These are phyloP conservation scores for Coelinius sp. DNA, from an alignment of 2,888 invertebrate genomes.

Conservation along the genomic window DNA sequence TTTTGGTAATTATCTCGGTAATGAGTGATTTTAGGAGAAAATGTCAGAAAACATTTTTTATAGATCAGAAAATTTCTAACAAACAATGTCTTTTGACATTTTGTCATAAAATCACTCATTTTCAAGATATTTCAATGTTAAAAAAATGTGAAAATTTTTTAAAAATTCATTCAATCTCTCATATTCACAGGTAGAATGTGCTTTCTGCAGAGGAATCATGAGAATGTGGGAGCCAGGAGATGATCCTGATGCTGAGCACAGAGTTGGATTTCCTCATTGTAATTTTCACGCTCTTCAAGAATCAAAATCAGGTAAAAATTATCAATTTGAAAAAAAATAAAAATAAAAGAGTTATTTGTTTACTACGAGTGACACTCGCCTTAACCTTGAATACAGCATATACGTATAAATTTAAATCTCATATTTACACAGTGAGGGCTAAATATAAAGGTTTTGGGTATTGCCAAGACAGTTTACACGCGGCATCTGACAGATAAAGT, in stretches of 20 bases:
- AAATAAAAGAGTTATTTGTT: neutral
- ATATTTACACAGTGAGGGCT: conserved; percentile 40
- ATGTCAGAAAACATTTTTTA: too few species aligned
- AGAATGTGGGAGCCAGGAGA: conserved; percentile 78
- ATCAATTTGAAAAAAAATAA: neutral
- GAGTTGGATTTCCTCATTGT: conserved; percentile 76
- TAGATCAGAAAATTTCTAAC: too few species aligned
- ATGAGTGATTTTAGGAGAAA: too few species aligned
- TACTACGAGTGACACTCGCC: neutral
- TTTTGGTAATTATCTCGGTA: too few species aligned
- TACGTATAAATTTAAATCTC: conserved; percentile 13
- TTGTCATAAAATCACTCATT: too few species aligned
- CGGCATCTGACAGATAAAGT: conserved; percentile 37
- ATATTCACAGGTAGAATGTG: conserved; percentile 79
- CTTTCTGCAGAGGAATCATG: conserved; percentile 83
- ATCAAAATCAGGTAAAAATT: conserved; percentile 51
- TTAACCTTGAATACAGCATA: conserved; percentile 21
- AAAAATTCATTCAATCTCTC: too few species aligned
- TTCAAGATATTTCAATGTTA: too few species aligned
- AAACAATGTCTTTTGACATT: too few species aligned
- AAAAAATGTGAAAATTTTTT: too few species aligned
- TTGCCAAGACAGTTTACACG: conserved; percentile 49
- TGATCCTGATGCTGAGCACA: conserved; percentile 80
- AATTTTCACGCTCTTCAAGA: conserved; percentile 67
- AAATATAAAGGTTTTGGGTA: conserved; percentile 58